phyloP scores from a whole-genome alignment of 2,888 invertebrate species.

The Drosophila kambysellisi region DNA sequence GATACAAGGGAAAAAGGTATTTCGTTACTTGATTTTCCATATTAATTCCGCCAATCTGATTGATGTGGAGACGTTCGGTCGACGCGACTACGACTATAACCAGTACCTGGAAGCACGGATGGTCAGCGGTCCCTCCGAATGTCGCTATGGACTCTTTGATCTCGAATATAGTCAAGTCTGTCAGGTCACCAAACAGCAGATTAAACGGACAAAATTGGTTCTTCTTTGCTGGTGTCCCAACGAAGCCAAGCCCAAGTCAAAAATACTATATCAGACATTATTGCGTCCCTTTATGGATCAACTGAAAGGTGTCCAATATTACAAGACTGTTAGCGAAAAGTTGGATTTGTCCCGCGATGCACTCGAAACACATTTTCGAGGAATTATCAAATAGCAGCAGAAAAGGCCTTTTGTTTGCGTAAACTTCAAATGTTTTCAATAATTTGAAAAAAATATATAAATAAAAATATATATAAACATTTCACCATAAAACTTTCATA shows the following conservation, averaged over 20 bases:
- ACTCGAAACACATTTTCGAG: slow-evolving; percentile 12
- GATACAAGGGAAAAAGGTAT: slow-evolving; percentile 28
- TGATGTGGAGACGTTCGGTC: slow-evolving; percentile 31
- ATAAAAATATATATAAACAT: not conserved
- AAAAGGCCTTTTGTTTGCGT: not conserved
- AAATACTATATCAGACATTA: slow-evolving; percentile 31
- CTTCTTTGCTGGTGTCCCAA: slow-evolving; percentile 42
- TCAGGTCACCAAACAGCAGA: slow-evolving; percentile 18
- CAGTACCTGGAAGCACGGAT: slow-evolving; percentile 32
- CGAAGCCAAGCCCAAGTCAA: slow-evolving; percentile 26
- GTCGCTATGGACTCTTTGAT: slow-evolving; percentile 45
- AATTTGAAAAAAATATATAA: not conserved
- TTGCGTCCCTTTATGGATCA: slow-evolving; percentile 29
- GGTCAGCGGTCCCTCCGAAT: slow-evolving; percentile 23
- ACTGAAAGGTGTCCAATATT: slow-evolving; percentile 30
- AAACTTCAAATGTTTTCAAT: not conserved
- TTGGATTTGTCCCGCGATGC: slow-evolving; percentile 21
- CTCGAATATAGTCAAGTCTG: slow-evolving; percentile 34
- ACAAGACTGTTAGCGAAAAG: slow-evolving; percentile 20
- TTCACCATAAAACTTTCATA: not conserved
- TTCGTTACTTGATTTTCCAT: slow-evolving; percentile 38
- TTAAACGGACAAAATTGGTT: slow-evolving; percentile 23
- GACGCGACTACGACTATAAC: slow-evolving; percentile 25
- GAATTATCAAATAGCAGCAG: not conserved
- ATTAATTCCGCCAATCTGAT: slow-evolving; percentile 12